These are phyloP conservation scores for Drosophila suboccidentalis DNA, from an alignment of 2,888 invertebrate genomes.

Conservation along the genomic window DNA sequence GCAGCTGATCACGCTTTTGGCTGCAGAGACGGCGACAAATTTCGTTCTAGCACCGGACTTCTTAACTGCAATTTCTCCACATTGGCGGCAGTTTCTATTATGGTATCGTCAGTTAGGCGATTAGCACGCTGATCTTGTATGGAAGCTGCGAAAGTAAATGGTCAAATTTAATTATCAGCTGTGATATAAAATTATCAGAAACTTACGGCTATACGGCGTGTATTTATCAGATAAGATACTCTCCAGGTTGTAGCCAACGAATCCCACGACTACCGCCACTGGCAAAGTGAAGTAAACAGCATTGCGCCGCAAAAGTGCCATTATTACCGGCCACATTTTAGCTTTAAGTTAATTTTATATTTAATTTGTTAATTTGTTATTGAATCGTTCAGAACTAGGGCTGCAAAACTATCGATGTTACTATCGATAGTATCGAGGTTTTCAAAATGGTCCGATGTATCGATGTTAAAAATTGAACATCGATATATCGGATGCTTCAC, in stretches of 20 bases:
- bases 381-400: no score
- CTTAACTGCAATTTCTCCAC: slow-evolving; percentile 90
- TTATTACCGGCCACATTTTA: slow-evolving; percentile 92
- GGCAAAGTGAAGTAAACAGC: slow-evolving; percentile 93
- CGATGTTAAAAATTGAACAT: no score
- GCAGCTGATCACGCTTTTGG: slow-evolving; percentile 68
- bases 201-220: slow-evolving; percentile 90
- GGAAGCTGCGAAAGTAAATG: slow-evolving; percentile 87
- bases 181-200: neutral
- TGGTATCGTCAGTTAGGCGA: slow-evolving; percentile 87
- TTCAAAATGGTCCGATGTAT: no score
- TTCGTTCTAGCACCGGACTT: slow-evolving; percentile 89
- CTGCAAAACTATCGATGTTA: no score
- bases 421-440: no score
- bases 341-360: slow-evolving; percentile 4
- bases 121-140: slow-evolving; percentile 91
- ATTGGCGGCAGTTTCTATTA: slow-evolving; percentile 87
- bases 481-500: no score
- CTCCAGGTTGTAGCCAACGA: slow-evolving; percentile 95
- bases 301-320: slow-evolving; percentile 89
- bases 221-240: slow-evolving; percentile 90
- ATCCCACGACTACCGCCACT: slow-evolving; percentile 92
- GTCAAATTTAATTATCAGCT: slow-evolving; percentile 1
- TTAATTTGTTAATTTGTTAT: slow-evolving; percentile 3
- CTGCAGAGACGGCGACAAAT: slow-evolving; percentile 89